Percentiles rank a stretch among this genome's conserved stretches.
These are phyloP conservation scores for Knipowitschia caucasica DNA, from an alignment of 2,797 vertebrate species.

Conservation along the genomic window DNA sequence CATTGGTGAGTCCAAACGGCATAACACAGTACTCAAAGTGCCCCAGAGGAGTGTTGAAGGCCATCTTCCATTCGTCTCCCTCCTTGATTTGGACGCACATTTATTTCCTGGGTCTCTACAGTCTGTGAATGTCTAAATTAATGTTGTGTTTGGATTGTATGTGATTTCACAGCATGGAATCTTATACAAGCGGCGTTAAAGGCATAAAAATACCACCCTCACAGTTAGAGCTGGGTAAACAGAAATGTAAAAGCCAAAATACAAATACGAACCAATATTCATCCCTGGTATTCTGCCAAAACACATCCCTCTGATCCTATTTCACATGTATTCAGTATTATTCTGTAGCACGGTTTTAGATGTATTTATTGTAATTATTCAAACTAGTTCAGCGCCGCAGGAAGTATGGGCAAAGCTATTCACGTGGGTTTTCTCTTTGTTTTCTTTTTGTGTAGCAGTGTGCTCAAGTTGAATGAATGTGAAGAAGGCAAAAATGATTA, in stretches of 20 bases:
- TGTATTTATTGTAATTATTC: not conserved
- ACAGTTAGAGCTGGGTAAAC: slow-evolving; percentile 5
- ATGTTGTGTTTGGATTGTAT: slow-evolving; percentile 5
- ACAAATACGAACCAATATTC: slow-evolving; percentile 15
- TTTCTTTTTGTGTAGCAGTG: too few species aligned
- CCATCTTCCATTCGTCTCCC: too few species aligned
- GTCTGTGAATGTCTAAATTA: slow-evolving; percentile 13
- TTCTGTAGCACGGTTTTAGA: not conserved
- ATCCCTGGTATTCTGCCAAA: slow-evolving; percentile 21
- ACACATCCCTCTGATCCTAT: slow-evolving; percentile 2
- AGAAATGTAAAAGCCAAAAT: slow-evolving; percentile 14
- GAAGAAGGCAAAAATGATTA: not conserved
- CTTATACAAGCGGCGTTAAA: slow-evolving; percentile 19
- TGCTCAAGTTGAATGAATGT: not conserved
- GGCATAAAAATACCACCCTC: slow-evolving; percentile 24
- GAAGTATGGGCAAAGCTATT: too few species aligned
- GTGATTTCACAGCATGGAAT: slow-evolving; percentile 31
- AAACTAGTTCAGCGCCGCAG: too few species aligned
- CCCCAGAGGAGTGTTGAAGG: too few species aligned
- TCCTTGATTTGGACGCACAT: too few species aligned
- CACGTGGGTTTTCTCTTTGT: too few species aligned
- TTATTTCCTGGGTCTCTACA: slow-evolving; percentile 10
- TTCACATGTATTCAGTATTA: not conserved
- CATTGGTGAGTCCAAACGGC: too few species aligned
- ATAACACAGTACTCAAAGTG: too few species aligned